Base-by-base conservation (phyloP, 2,888 invertebrate genomes). In the Drosophila multiciliata region DNA sequence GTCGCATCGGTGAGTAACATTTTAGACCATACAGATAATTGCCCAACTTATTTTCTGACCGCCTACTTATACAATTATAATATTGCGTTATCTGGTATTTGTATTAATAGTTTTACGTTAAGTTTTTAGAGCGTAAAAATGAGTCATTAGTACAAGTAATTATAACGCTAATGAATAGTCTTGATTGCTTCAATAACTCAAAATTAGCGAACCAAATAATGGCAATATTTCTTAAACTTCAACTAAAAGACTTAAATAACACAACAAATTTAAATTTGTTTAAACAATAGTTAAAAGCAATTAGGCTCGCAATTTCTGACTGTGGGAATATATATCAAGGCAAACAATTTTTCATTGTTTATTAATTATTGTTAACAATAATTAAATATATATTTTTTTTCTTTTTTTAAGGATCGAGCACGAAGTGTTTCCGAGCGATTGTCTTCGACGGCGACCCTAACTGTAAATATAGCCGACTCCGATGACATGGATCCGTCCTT, bases 401-500 rank as follows among this genome's bases (percentile, higher is more conserved):
- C 23, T 5, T 42, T 40, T 29, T 81, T 89, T 0, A 92, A 98
- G 98, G 98, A 98, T 93, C 96, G 97, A 85, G 97, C 98, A 4
- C 95, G 96, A 80, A 97, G 97, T 90, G 94, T 95, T 36, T 95
- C 95, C 20, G 95, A 96, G 87, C 95, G 97, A 57, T 94, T 97
- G 65, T 96, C 98, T 0, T 96, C 97, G 20, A 97, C 97, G 29
- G 96, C 98, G 1, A 98, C 97, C 0, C 93, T 98, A 71, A 97
- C 96, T 0, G 96, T 98, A 3, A 96, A 96, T 87, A 95, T 98
- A 15, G 95, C 96, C 85, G 98, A 98, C 88, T 98, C 97, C 54
- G 98, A 98, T 90, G 98, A 98, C 91, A 96, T 97, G 91, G 97
- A 97, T 91, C 98, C 98, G 0, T 97, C 97, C 1, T 98, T 98